Evolutionary conservation across 2,113 vertebrate genomes (phyloP).

Genomic region (Sprattus sprattus): DNA sequence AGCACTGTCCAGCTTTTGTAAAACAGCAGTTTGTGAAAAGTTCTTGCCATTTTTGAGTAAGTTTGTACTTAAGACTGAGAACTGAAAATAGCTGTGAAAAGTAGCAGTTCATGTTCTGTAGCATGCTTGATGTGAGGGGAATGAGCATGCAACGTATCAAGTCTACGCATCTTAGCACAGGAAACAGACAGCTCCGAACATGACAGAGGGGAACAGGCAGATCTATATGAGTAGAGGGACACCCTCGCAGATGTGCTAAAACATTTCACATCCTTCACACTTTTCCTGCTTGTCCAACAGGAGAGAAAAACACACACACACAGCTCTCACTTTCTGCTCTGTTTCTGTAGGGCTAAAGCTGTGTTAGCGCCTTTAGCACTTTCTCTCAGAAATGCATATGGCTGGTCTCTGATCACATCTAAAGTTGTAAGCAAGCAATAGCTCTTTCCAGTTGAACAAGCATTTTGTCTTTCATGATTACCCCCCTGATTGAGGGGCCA

Average conservation of each 20-base stretch:
- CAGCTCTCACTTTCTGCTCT: not conserved
- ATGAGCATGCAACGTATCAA: not conserved
- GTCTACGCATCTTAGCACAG: constrained; percentile 25
- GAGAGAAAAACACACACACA: not conserved
- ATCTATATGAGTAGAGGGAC: constrained; percentile 33
- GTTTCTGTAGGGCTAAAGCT: not conserved
- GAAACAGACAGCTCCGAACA: constrained; percentile 13
- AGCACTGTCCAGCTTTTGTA: not conserved
- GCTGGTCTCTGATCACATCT: not conserved
- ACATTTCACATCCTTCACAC: constrained; percentile 33
- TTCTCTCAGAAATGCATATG: not conserved
- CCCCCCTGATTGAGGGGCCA: not conserved
- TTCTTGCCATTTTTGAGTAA: not conserved
- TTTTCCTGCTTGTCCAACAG: constrained; percentile 39
- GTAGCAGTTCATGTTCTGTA: not conserved
- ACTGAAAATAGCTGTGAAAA: not conserved
- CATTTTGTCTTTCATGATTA: not conserved
- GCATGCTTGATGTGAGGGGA: not conserved
- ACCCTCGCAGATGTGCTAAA: constrained; percentile 23
- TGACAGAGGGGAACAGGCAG: not conserved
- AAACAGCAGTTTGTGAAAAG: not conserved
- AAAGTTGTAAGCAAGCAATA: not conserved
- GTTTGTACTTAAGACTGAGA: not conserved
- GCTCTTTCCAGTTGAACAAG: not conserved
- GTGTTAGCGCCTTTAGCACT: not conserved